Percentiles rank a stretch among this genome's conserved stretches.
Evolutionary conservation across 30 jellyfish, hydroid and myxozoan species (phyloP).

Genomic region (Rhopilema esculentum): DNA sequence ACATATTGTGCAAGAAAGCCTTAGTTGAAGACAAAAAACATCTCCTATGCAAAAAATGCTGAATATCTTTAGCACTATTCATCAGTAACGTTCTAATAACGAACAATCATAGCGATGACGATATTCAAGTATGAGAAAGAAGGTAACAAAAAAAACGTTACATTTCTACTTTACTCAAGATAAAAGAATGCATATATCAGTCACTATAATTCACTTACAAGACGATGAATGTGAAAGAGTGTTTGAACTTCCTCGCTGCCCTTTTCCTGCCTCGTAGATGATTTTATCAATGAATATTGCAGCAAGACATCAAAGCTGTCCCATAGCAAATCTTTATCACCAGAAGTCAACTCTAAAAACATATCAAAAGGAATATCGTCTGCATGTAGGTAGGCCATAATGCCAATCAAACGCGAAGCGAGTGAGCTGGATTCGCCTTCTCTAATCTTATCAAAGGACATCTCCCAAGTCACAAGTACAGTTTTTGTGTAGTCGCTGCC

Average conservation of each 20-base stretch:
- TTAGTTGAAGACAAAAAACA: no score
- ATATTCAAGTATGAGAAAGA: no score
- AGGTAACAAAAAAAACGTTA: no score
- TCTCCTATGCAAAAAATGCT: no score
- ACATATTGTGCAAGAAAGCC: no score
- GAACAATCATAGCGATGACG: no score
- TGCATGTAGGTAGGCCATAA: constrained; percentile 47
- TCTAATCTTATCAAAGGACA: constrained; percentile 58
- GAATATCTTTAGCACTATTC: no score
- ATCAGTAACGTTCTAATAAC: no score
- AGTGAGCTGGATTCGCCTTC: constrained; percentile 1
- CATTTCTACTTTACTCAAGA: not conserved
- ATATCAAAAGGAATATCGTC: constrained; percentile 62
- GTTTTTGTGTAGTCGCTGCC: constrained; percentile 60
- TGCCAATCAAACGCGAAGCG: constrained; percentile 24
- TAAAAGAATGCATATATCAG: not conserved
- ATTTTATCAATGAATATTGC: constrained; percentile 38
- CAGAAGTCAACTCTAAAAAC: constrained; percentile 15
- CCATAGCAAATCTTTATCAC: constrained; percentile 43
- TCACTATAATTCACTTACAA: constrained; percentile 10
- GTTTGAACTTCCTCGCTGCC: constrained; percentile 12
- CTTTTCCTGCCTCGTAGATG: not conserved
- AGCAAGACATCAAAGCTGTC: constrained; percentile 47
- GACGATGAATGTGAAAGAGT: constrained; percentile 40
- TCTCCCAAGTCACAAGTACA: constrained; percentile 56